Conservation (phyloP, 2,113 vertebrate species). For the Pseudolaguvia tuberculata region DNA sequence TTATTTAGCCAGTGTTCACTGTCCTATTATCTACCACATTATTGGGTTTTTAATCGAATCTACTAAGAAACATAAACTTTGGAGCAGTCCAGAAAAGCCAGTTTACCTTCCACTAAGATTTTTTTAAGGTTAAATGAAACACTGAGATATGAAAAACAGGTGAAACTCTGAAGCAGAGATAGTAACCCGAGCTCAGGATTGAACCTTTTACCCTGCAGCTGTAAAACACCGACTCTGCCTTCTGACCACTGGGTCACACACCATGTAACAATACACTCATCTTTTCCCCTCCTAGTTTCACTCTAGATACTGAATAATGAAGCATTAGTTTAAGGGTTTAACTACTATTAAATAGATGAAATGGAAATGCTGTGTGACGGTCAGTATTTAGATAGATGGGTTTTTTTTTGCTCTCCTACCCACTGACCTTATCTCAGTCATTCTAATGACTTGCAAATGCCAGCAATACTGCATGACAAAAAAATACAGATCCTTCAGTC, state of each 20-base stretch:
- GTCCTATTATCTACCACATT: too few relatives aligned
- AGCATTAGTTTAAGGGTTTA: not conserved
- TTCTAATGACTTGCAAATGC: slow-evolving; percentile 42
- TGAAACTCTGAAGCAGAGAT: slow-evolving; percentile 7
- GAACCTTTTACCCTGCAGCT: slow-evolving; percentile 6
- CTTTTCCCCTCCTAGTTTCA: not conserved
- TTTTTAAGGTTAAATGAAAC: not conserved
- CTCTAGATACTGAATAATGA: not conserved
- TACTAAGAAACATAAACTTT: not conserved
- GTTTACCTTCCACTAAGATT: not conserved
- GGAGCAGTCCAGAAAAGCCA: not conserved
- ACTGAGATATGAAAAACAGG: not conserved
- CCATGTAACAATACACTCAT: not conserved
- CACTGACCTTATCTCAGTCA: slow-evolving; percentile 49
- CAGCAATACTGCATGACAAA: slow-evolving; percentile 27
- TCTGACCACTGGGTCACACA: not conserved
- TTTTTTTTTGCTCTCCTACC: slow-evolving; percentile 1
- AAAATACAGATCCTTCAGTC: slow-evolving; percentile 25
- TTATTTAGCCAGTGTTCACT: too few relatives aligned
- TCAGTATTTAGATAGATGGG: not conserved
- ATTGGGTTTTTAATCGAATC: too few relatives aligned
- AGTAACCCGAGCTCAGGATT: slow-evolving; percentile 4
- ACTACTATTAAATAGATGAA: not conserved
- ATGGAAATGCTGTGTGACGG: not conserved
- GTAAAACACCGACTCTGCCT: not conserved